A percentile compares a stretch with the other conserved stretches of the same genome.
These are phyloP conservation scores for Syritta pipiens DNA, from an alignment of 2,888 invertebrate species.

Conservation along the genomic window DNA sequence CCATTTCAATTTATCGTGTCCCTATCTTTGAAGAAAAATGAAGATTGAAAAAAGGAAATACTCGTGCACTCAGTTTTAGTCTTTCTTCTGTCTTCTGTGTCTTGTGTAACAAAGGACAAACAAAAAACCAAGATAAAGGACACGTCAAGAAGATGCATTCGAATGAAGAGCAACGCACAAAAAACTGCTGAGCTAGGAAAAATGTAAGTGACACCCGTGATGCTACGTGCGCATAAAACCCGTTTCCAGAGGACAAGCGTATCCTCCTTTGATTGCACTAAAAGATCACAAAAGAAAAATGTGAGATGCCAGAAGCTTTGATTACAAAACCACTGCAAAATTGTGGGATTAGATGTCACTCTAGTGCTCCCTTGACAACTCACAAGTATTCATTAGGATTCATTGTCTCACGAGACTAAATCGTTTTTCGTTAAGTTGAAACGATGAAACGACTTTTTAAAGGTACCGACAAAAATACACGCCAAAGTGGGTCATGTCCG, in stretches of 20 bases:
- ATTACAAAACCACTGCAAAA: not conserved
- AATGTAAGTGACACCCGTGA: slow-evolving; percentile 18
- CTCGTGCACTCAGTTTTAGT: no score
- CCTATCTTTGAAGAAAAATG: no score
- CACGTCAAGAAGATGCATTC: slow-evolving; percentile 18
- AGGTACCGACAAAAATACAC: not conserved
- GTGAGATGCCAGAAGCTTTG: not conserved
- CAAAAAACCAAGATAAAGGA: slow-evolving; percentile 12
- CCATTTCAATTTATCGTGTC: no score
- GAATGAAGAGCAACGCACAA: not conserved
- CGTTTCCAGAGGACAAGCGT: not conserved
- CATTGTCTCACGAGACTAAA: not conserved
- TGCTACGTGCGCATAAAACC: not conserved
- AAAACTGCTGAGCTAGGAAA: slow-evolving; percentile 1
- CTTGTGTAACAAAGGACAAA: not conserved
- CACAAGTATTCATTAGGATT: not conserved
- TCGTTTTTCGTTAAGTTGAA: not conserved
- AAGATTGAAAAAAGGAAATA: no score
- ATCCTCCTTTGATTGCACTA: not conserved
- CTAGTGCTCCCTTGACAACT: not conserved
- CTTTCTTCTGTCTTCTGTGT: no score
- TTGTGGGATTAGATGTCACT: slow-evolving; percentile 2
- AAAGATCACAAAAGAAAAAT: not conserved
- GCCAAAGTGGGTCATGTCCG: slow-evolving; percentile 12
- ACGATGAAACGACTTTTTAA: no score